Conservation (phyloP, 1,140 invertebrate genomes). For the Batillaria attramentaria region DNA sequence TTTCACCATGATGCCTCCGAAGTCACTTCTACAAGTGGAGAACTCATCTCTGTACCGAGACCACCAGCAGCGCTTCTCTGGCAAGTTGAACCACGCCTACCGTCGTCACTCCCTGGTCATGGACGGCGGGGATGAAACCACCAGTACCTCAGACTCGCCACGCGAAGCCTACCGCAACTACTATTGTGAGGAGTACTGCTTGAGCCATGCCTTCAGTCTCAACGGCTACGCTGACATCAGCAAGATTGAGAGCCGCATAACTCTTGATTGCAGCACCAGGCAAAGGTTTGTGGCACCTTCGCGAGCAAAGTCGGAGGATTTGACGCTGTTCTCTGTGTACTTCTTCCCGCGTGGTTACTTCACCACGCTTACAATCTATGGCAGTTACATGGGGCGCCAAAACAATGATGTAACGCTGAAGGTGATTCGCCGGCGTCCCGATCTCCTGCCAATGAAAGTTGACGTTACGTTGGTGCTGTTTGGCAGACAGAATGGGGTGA, state of each 20-base stretch:
- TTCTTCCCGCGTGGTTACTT: conserved; percentile 64
- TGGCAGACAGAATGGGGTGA: conserved; percentile 56
- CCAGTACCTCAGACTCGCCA: too few relatives aligned
- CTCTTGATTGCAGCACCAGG: conserved; percentile 33
- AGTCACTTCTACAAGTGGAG: conserved; percentile 58
- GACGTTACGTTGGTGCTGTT: conserved; percentile 59
- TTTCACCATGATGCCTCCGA: conserved; percentile 64
- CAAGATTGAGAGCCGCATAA: conserved; percentile 63
- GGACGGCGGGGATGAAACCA: conserved; percentile 43
- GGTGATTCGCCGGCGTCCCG: conserved; percentile 38
- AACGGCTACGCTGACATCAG: conserved; percentile 50
- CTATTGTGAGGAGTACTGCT: conserved; percentile 44
- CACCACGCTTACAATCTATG: conserved; percentile 59
- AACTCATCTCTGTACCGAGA: conserved; percentile 51
- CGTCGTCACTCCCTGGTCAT: conserved; percentile 59
- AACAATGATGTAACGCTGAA: conserved; percentile 58
- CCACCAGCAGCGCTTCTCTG: conserved; percentile 47
- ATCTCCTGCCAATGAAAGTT: conserved; percentile 43
- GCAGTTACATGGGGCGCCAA: conserved; percentile 56
- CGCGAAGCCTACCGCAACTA: conserved; percentile 61
- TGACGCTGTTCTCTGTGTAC: conserved; percentile 51
- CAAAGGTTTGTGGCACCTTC: conserved; percentile 13
- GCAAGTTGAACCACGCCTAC: conserved; percentile 57
- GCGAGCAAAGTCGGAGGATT: not conserved
- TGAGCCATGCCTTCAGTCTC: conserved; percentile 50